These are phyloP conservation scores for Myoxocephalus aenaeus DNA, from an alignment of 2,797 vertebrate species.

Conservation along the genomic window DNA sequence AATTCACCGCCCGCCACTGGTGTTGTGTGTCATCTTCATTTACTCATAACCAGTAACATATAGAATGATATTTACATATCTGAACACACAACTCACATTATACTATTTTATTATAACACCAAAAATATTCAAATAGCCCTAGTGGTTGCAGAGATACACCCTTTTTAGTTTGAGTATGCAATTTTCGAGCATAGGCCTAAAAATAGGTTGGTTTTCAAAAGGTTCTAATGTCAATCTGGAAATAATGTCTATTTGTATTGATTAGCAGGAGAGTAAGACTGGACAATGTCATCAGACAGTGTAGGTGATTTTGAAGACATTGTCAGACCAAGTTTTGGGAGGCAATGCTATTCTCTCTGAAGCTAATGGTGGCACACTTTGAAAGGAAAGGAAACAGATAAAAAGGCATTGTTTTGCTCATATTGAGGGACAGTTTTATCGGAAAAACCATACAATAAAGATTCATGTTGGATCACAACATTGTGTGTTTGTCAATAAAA, in stretches of 20 bases:
- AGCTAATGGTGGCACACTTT: background rate
- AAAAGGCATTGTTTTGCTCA: background rate
- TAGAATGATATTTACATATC: too few relatives aligned
- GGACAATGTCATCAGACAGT: background rate
- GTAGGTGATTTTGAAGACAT: background rate
- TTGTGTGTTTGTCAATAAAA: conserved; percentile 7
- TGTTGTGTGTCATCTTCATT: too few relatives aligned
- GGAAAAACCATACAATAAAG: background rate
- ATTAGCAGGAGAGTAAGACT: background rate
- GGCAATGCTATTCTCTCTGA: background rate
- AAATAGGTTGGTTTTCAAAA: too few relatives aligned
- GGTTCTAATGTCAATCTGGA: background rate
- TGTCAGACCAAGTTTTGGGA: background rate
- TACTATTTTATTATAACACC: too few relatives aligned
- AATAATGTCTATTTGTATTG: background rate
- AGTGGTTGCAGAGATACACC: too few relatives aligned
- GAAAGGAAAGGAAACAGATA: background rate
- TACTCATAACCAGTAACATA: too few relatives aligned
- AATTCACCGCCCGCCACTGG: too few relatives aligned
- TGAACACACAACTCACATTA: too few relatives aligned
- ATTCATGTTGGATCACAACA: background rate
- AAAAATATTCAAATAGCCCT: too few relatives aligned
- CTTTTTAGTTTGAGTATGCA: too few relatives aligned
- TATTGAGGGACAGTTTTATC: background rate
- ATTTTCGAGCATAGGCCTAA: too few relatives aligned